Conservation (phyloP, 2,888 invertebrate genomes). For the Andrena camellia region DNA sequence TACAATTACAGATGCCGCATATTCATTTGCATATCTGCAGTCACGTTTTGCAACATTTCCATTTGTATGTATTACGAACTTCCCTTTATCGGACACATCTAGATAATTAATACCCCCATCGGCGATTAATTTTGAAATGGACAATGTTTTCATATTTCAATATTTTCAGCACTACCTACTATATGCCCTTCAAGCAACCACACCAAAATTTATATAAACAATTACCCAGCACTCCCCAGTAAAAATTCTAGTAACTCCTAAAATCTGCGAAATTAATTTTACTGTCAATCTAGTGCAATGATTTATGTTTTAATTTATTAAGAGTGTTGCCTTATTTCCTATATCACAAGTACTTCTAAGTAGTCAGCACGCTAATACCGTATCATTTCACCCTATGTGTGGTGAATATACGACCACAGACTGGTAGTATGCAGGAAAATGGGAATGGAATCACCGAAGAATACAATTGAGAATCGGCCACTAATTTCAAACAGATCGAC, state of each 20-base stretch:
- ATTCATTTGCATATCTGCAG: slow-evolving; percentile 53
- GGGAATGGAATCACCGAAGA: slow-evolving; percentile 23
- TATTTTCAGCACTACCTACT: slow-evolving; percentile 2
- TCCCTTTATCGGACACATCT: slow-evolving; percentile 30
- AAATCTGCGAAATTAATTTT: no score
- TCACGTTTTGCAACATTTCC: slow-evolving; percentile 48
- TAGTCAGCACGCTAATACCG: no score
- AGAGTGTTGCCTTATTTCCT: no score
- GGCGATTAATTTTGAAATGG: slow-evolving; percentile 28
- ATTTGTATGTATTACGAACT: slow-evolving; percentile 54
- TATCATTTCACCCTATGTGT: no score
- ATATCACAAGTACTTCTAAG: no score
- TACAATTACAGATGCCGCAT: slow-evolving; percentile 39
- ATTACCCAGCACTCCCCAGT: no score
- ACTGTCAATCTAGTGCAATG: no score
- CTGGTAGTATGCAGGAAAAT: not conserved
- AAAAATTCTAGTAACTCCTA: no score
- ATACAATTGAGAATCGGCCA: slow-evolving; percentile 46
- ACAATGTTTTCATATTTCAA: slow-evolving; percentile 5
- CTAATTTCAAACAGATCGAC: slow-evolving; percentile 66
- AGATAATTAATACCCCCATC: slow-evolving; percentile 38
- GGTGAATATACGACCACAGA: no score
- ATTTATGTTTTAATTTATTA: no score
- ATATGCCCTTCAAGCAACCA: no score
- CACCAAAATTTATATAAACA: no score